These are phyloP conservation scores for Urocynchramus pylzowi DNA, from an alignment of 2,113 vertebrate genomes.

Conservation along the genomic window DNA sequence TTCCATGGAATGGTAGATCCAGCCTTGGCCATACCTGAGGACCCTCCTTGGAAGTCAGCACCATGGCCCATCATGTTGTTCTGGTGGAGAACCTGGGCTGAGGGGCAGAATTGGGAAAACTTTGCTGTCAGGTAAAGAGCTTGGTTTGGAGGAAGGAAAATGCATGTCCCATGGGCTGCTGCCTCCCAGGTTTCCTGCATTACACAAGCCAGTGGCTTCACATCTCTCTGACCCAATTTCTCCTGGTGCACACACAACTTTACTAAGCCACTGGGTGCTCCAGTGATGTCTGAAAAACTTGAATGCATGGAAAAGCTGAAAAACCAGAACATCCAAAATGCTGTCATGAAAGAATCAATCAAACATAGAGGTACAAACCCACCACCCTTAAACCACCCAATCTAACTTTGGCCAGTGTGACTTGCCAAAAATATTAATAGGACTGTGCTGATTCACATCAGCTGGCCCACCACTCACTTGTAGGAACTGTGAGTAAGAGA, in stretches of 20 bases:
- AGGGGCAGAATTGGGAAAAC: not conserved
- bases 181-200: not conserved
- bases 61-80: accelerated
- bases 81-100: not conserved
- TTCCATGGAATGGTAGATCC: not conserved
- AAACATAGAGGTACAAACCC: not conserved
- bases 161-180: not conserved
- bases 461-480: not conserved
- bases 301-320: accelerated
- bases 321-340: not conserved
- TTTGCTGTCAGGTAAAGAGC: not conserved
- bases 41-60: not conserved
- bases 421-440: not conserved
- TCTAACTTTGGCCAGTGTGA: not conserved
- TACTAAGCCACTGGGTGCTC: not conserved
- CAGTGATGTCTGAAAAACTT: not conserved
- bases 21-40: not conserved
- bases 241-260: not conserved
- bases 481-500: not conserved
- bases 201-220: not conserved
- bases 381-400: accelerated
- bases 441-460: not conserved
- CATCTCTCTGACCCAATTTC: not conserved
- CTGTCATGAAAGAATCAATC: not conserved
- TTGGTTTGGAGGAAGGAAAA: not conserved